Evolutionary conservation across 2,113 vertebrate genomes (phyloP).

Genomic region (Leptodactylus fuscus): DNA sequence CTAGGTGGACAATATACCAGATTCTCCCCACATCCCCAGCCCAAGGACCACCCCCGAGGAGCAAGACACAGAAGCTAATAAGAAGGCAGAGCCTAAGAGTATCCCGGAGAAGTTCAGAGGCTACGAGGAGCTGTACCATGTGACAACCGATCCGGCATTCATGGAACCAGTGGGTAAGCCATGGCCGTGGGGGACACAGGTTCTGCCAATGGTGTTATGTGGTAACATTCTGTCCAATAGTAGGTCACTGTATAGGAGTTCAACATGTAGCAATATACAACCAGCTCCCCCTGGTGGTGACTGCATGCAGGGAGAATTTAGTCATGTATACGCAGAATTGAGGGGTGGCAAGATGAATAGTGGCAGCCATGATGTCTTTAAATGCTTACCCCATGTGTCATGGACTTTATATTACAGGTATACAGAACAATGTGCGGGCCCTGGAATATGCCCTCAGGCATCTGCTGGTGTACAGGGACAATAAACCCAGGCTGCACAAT

Average conservation of each 20-base stretch:
- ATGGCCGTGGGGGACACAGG: neutral
- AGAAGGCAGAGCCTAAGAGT: neutral
- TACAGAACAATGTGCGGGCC: slow-evolving; percentile 78
- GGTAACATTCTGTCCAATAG: no score
- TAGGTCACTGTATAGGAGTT: no score
- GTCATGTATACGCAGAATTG: no score
- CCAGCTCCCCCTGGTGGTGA: no score
- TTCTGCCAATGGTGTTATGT: neutral
- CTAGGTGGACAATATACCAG: neutral
- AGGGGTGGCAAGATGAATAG: no score
- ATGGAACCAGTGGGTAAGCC: slow-evolving; percentile 74
- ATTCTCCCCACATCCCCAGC: neutral
- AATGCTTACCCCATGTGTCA: no score
- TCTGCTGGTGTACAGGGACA: slow-evolving; percentile 72
- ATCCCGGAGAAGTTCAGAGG: slow-evolving; percentile 66
- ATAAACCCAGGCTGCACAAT: slow-evolving; percentile 71
- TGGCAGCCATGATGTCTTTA: neutral
- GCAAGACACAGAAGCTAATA: neutral
- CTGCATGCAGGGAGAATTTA: no score
- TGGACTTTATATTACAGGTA: slow-evolving; percentile 72
- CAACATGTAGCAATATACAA: no score
- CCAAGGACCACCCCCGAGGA: neutral
- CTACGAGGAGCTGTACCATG: slow-evolving; percentile 71
- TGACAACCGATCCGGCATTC: slow-evolving; percentile 68
- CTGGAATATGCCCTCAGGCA: slow-evolving; percentile 76